Base-by-base conservation (phyloP, 1,140 invertebrate species). In the Achatina immaculata region DNA sequence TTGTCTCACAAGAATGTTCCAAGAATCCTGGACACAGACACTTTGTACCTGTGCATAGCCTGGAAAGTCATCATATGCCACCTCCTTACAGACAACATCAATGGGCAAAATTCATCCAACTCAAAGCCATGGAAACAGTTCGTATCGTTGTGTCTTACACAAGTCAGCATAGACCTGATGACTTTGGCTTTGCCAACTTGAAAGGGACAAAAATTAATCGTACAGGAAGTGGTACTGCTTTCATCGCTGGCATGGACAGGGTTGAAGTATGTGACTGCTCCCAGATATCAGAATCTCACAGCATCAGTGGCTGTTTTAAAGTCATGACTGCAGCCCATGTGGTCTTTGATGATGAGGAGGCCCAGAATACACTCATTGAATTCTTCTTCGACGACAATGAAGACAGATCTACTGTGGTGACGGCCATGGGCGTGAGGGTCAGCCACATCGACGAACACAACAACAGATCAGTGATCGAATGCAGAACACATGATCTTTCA, bases 381-480 rank as follows among this genome's bases (percentile, higher is more conserved):
- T 62, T 62, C 28, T 62, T 62, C 28, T 31, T 6, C 16, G 58
- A 62, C 16, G 58, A 62, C 31, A 19, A 48, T 48, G 45, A 48
- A 11, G 58, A 62, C 28, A 62, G 21, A 6, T 31, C 58, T 1
- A 31, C 58, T 28, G 24, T 42, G 3, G 68, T 71, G 38, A 71
- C 14, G 2, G 68, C 68, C 24, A 40, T 24, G 40, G 68, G 68
- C 24, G 68, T 40, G 19, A 71, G 42, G 68, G 42, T 71, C 2
- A 42, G 16, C 9, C n/a, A 40, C n/a, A 28, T 71, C 6, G 68
- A 71, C n/a, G 21, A 40, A 71, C 38, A 71, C 36, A 71, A 31
- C 24, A 71, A 71, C 68, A 40, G 68, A 42, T 71, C 68, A 2
- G 38, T 71, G 1, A 40, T 71, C 9, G 68, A 71, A 19, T 71